These are phyloP conservation scores for Corydoras maculifer DNA, from an alignment of 2,113 vertebrate genomes.

Conservation along the genomic window DNA sequence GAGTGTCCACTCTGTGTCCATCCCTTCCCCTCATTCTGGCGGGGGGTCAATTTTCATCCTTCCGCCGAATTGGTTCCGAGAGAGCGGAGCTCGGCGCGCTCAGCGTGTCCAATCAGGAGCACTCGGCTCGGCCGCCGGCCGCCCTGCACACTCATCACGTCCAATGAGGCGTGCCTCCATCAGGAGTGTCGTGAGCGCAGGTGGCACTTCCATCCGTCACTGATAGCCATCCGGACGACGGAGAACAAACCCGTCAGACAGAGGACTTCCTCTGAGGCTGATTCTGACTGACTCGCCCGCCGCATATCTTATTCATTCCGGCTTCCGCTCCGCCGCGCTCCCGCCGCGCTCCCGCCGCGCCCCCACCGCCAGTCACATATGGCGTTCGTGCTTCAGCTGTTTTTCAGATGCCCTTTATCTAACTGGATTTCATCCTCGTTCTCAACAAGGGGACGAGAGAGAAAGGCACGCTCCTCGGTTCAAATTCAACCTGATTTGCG, in stretches of 20 bases:
- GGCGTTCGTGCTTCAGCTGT: conserved; percentile 38
- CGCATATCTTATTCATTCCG: conserved; percentile 11
- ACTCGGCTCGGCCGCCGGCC: conserved; percentile 28
- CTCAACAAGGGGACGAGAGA: neutral
- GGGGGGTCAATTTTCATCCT: conserved; percentile 57
- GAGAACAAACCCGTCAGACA: conserved; percentile 9
- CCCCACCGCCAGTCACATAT: neutral
- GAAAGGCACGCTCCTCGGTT: too few relatives aligned
- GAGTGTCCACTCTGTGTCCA: conserved; percentile 26
- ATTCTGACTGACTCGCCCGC: conserved; percentile 1
- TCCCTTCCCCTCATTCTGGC: conserved; percentile 30
- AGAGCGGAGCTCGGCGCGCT: conserved; percentile 32
- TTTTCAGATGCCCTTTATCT: too few relatives aligned
- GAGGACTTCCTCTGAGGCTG: conserved; percentile 24
- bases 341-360: too few relatives aligned
- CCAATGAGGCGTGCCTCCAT: conserved; percentile 58
- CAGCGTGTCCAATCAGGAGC: conserved; percentile 45
- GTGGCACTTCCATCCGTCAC: conserved; percentile 54
- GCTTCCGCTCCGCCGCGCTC: too few relatives aligned
- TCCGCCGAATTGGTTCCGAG: conserved; percentile 54
- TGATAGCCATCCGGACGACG: conserved; percentile 31
- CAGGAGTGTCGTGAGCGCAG: conserved; percentile 47
- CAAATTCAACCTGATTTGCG: too few relatives aligned
- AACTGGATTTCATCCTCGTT: conserved; percentile 10
- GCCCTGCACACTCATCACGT: conserved; percentile 51